Evolutionary conservation across 2,888 invertebrate species (phyloP), one percentile per base, ranked within the genome.

Genomic region (Eupithecia abbreviata): DNA sequence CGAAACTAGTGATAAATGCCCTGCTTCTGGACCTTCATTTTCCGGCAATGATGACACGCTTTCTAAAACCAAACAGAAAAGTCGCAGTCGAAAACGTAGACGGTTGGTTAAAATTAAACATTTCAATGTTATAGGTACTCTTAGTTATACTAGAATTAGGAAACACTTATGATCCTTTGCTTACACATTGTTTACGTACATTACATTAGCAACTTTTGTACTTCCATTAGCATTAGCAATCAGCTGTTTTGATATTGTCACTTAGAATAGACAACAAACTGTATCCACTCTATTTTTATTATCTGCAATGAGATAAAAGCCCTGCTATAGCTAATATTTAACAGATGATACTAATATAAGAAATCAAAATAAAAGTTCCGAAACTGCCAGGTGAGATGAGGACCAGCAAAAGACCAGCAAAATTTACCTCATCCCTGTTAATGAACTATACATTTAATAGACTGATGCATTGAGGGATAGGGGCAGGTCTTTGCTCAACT

Each of bases 71-170:
- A 91, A 90, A 86, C 77, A 81, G 12, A 90, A 83, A 85, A 80
- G 18, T 66, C 89, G 91, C 13, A 87, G 83, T 3, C 90, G 86
- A 67, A 93, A 93, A 86, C 84, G 93, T 75, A 93, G 90, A 83
- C 87, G 92, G 93, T 93, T 49, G 47, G 69, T 69, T 10, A n/a
- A 62, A 58, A 58, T 18, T 18, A 9, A 58, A 9, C 10, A 3
- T 55, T 58, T 18, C 3, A 30, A 30, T 62, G 10, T 42, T 15
- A 6, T 18, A n/a, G n/a, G n/a, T n/a, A 7, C 30, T 30, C 30
- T 30, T 30, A 30, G 30, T 30, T 30, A 30, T 30, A 30, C 30
- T 51, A n/a, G 13, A 0, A 65, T 65, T 6, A 41, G 13, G 6
- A 65, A 51, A n/a, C 15, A 18, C 55, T 18, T 55, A n/a, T n/a